These are phyloP conservation scores for Seriola rivoliana DNA, from an alignment of 2,113 vertebrate genomes.

Conservation along the genomic window DNA sequence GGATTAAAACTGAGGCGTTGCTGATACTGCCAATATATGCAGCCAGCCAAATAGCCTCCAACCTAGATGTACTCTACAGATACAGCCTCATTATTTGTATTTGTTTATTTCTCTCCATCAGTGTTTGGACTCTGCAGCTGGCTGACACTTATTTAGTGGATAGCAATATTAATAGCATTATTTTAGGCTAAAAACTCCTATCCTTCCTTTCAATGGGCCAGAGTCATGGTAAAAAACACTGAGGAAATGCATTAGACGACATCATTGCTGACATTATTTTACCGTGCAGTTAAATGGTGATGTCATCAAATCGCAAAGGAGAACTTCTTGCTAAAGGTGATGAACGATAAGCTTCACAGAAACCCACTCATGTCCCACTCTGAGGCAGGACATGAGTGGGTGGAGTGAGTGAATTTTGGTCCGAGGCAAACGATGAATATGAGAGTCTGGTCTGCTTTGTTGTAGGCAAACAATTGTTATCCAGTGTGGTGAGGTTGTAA, in stretches of 20 bases:
- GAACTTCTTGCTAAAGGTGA: not conserved
- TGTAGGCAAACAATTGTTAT: not conserved
- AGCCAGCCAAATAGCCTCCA: conserved; percentile 51
- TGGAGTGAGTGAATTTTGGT: conserved; percentile 1
- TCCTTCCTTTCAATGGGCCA: not conserved
- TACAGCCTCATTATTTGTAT: conserved; percentile 33
- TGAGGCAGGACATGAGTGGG: not conserved
- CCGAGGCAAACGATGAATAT: not conserved
- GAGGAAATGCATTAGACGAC: not conserved
- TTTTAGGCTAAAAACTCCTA: not conserved
- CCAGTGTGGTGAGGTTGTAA: not conserved
- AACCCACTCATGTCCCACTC: not conserved
- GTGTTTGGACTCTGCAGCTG: conserved; percentile 15
- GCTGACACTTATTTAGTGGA: not conserved
- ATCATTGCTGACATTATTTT: not conserved
- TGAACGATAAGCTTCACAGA: not conserved
- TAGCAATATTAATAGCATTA: not conserved
- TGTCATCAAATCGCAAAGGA: not conserved
- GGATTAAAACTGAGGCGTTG: conserved; percentile 7
- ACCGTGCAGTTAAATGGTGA: not conserved
- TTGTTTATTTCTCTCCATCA: conserved; percentile 33
- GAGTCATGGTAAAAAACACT: not conserved
- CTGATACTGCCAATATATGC: conserved; percentile 30
- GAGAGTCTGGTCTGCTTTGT: not conserved
- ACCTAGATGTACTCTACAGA: conserved; percentile 26